Evolutionary conservation across 2,113 vertebrate genomes (phyloP).

Genomic region (Haliaeetus leucogaster): DNA sequence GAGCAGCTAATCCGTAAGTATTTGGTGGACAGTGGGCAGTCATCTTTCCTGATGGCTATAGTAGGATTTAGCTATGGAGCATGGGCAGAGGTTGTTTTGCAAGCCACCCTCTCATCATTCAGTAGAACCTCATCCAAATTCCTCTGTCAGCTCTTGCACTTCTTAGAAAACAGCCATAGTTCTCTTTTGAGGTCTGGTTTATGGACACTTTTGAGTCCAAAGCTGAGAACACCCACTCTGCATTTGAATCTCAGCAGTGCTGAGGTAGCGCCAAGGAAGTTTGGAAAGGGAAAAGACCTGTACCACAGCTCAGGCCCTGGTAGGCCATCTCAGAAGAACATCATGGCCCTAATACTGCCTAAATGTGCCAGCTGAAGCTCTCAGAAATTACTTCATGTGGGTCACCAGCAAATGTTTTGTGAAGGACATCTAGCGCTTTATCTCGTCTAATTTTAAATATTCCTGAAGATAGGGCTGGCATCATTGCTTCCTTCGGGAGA

Average conservation of each 20-base stretch:
- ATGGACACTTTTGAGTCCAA: background rate
- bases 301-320: background rate
- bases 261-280: background rate
- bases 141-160: background rate
- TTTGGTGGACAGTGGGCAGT: background rate
- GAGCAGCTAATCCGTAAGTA: background rate
- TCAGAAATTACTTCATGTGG: background rate
- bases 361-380: background rate
- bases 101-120: background rate
- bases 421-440: background rate
- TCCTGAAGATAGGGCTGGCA: background rate
- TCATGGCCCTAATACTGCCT: background rate
- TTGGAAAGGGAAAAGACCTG: background rate
- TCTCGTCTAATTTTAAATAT: background rate
- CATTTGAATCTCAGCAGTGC: background rate
- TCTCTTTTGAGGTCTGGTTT: background rate
- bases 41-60: background rate
- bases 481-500: background rate
- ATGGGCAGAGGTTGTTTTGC: background rate
- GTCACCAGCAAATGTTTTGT: background rate
- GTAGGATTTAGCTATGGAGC: background rate
- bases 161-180: background rate
- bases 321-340: background rate
- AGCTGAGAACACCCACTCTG: background rate
- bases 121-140: background rate